Evolutionary conservation across 2,888 invertebrate genomes (phyloP).

Genomic region (Lamellibrachia columna): DNA sequence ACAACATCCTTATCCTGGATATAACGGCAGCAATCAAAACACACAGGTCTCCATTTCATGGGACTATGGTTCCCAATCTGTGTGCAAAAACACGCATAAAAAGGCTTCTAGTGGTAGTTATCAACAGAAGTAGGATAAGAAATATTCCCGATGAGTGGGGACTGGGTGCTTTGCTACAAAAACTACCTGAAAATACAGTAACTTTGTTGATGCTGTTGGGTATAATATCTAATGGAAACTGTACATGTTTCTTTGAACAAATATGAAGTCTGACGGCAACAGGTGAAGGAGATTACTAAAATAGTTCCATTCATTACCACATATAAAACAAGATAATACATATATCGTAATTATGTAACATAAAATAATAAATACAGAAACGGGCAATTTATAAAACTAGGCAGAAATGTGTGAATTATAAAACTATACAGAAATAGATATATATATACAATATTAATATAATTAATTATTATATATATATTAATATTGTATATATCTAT

Average conservation of each 20-base stretch:
- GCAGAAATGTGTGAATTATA: no score
- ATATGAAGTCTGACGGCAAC: background rate
- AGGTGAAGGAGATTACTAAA: background rate
- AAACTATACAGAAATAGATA: no score
- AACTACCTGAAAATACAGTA: background rate
- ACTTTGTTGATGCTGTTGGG: background rate
- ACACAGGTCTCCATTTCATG: slow-evolving; percentile 12
- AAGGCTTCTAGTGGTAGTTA: background rate
- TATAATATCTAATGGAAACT: background rate
- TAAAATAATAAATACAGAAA: no score
- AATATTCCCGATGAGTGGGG: background rate
- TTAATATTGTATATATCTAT: background rate
- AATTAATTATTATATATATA: background rate
- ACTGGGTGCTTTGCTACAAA: background rate
- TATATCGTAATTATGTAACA: background rate
- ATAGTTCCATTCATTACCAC: background rate
- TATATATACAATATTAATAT: no score
- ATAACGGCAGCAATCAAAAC: slow-evolving; percentile 12
- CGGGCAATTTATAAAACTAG: no score
- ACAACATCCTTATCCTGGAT: background rate
- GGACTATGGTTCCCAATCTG: background rate
- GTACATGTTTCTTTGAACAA: background rate
- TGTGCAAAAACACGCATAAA: background rate
- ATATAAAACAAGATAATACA: background rate
- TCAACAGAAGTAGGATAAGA: background rate